These are phyloP conservation scores for Osmerus mordax DNA, from an alignment of 2,113 vertebrate genomes.

Conservation along the genomic window DNA sequence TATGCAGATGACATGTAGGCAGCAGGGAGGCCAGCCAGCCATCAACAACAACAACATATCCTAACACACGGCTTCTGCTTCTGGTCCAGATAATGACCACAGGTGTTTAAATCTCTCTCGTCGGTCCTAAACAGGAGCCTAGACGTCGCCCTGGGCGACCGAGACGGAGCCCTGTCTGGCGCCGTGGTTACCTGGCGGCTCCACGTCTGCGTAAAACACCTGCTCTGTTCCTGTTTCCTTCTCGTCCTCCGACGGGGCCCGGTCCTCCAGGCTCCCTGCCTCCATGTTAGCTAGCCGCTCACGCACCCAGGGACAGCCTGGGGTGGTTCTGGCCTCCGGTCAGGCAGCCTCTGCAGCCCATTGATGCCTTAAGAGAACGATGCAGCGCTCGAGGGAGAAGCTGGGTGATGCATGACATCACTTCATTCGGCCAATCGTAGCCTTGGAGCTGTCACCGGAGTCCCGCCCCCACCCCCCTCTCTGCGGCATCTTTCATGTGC, in stretches of 20 bases:
- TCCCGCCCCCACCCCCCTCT: slow-evolving; percentile 56
- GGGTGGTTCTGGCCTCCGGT: too few species aligned
- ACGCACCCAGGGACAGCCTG: too few species aligned
- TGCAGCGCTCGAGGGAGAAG: slow-evolving; percentile 91
- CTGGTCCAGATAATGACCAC: neutral
- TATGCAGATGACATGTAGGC: too few species aligned
- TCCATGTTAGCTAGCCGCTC: too few species aligned
- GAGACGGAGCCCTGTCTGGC: too few species aligned
- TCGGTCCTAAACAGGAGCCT: neutral
- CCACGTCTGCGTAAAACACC: slow-evolving; percentile 82
- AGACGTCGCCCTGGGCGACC: neutral
- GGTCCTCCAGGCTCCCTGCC: too few species aligned
- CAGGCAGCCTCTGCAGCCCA: slow-evolving; percentile 47
- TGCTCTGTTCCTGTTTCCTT: too few species aligned
- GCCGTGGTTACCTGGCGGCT: slow-evolving; percentile 77
- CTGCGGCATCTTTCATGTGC: slow-evolving; percentile 77
- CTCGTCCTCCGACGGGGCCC: too few species aligned
- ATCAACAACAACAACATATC: neutral
- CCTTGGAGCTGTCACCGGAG: slow-evolving; percentile 80
- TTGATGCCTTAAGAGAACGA: slow-evolving; percentile 81
- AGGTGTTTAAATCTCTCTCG: neutral
- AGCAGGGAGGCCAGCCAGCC: too few species aligned
- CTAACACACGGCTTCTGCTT: neutral
- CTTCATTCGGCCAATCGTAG: slow-evolving; percentile 84
- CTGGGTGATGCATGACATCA: slow-evolving; percentile 97